Conservation (phyloP, 2,888 invertebrate species). For the Leucophenga maculata region DNA sequence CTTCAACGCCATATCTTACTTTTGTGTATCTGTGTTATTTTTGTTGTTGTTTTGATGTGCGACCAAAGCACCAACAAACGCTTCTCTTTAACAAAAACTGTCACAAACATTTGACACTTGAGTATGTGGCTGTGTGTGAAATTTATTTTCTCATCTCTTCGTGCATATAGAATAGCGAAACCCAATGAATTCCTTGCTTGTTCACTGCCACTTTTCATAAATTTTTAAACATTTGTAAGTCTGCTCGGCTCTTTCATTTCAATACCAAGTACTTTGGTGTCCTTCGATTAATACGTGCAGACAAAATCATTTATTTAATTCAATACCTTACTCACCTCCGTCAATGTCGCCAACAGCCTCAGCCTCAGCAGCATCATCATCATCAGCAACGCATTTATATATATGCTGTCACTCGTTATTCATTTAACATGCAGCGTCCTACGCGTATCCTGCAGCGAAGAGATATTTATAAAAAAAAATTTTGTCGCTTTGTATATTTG, state of each 20-base stretch:
- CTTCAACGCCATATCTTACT: too few species aligned
- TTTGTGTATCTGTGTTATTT: not conserved
- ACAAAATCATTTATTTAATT: slow-evolving; percentile 32
- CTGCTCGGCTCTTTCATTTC: not conserved
- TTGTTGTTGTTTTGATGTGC: not conserved
- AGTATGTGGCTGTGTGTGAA: slow-evolving; percentile 32
- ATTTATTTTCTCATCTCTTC: not conserved
- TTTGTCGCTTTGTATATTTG: not conserved
- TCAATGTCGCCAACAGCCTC: too few species aligned
- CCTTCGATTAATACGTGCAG: not conserved
- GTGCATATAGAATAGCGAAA: not conserved
- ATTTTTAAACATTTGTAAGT: not conserved
- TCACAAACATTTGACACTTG: slow-evolving; percentile 52
- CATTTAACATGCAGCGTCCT: too few species aligned
- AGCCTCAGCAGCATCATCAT: too few species aligned
- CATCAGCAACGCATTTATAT: too few species aligned
- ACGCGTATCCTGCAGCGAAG: not conserved
- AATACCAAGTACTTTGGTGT: not conserved
- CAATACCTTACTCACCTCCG: not conserved
- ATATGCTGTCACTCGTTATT: too few species aligned
- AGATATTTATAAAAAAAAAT: slow-evolving; percentile 17
- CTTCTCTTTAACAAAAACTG: slow-evolving; percentile 31
- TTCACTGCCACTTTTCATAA: not conserved
- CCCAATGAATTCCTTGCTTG: not conserved
- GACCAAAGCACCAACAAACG: not conserved